Base-by-base conservation (phyloP, 1,140 invertebrate genomes). In the Drosophila sulfurigaster region DNA sequence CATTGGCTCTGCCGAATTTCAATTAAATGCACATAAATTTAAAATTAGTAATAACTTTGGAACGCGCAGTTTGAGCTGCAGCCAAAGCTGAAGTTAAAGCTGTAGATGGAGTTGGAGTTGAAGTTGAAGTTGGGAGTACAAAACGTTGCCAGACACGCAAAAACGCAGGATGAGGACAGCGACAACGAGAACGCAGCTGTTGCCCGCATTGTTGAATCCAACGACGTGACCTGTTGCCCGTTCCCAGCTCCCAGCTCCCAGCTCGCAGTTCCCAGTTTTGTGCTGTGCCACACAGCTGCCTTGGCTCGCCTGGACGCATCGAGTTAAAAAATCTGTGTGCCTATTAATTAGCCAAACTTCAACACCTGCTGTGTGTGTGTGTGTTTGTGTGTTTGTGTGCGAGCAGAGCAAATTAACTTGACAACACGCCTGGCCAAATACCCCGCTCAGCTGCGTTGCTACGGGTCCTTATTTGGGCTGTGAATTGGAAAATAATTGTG, bases 11-110 rank as follows among this genome's bases (percentile, higher is more conserved):
- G 81, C 80, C 80, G 80, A 78, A 88, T 89, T 88, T 88, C 83
- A 88, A 88, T 89, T 89, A 88, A 89, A 88, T 88, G 83, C 83
- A 89, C 83, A 88, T 88, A 88, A 88, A 88, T 87, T 87, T 83
- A 88, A 87, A 87, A 87, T 87, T 88, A 88, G 82, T 87, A 88
- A 87, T 87, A 87, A 87, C 85, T 88, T 62, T 52, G 80, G 62
- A 82, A 82, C 82, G 82, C 46, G 32, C 20, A 13, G 20, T 41
- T 51, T 46, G 69, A 51, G 20, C 15, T 11, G 7, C 48, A 52
- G 54, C 15, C 16, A 32, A 57, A 57, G 13, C 28, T 10, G 16
- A 48, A 35, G 59, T 7, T 5, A 25, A n/a, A 38, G 59, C 11
- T 13, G 41, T 8, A 49, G 13, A 25, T 49, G 38, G 6, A 3